Evolutionary conservation across 2,797 vertebrate genomes (phyloP).

Genomic region (Hephaestus fuliginosus): DNA sequence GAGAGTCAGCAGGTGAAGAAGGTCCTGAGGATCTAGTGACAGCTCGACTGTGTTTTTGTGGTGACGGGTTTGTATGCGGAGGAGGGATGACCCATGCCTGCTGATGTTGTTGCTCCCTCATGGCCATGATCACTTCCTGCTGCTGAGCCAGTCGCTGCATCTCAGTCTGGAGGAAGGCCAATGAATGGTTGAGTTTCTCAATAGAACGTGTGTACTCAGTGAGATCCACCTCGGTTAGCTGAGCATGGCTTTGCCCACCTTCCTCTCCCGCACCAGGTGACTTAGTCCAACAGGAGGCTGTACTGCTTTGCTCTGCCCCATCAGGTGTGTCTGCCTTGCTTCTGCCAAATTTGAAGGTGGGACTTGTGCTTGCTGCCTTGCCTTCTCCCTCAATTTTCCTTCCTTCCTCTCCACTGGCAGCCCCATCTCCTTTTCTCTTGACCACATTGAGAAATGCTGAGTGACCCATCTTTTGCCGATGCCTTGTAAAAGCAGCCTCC

Average conservation of each 20-base stretch:
- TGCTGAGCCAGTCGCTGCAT: constrained; percentile 98
- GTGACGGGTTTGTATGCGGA: constrained; percentile 89
- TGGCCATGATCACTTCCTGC: constrained; percentile 98
- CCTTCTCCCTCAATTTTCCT: constrained; percentile 86
- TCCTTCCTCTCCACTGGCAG: constrained; percentile 87
- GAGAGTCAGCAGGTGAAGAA: constrained; percentile 90
- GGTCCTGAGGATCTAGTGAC: constrained; percentile 89
- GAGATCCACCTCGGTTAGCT: constrained; percentile 90
- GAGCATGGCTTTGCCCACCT: constrained; percentile 59
- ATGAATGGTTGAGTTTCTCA: constrained; percentile 94
- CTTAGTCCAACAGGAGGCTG: constrained; percentile 86
- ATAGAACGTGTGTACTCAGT: constrained; percentile 96
- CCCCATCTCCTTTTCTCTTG: constrained; percentile 93
- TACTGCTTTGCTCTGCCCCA: constrained; percentile 80
- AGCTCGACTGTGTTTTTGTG: constrained; percentile 87
- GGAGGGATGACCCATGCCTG: constrained; percentile 94
- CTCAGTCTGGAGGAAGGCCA: constrained; percentile 95
- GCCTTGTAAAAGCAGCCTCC: constrained; percentile 95
- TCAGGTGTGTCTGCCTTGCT: constrained; percentile 89
- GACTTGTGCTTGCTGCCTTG: constrained; percentile 60
- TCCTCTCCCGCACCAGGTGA: constrained; percentile 84
- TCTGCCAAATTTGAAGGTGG: constrained; percentile 81
- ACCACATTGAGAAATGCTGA: constrained; percentile 97
- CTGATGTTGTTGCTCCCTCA: constrained; percentile 91
- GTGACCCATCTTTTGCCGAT: constrained; percentile 96